These are phyloP conservation scores for Sphaerodactylus townsendi DNA, from an alignment of 2,113 vertebrate genomes.

Conservation along the genomic window DNA sequence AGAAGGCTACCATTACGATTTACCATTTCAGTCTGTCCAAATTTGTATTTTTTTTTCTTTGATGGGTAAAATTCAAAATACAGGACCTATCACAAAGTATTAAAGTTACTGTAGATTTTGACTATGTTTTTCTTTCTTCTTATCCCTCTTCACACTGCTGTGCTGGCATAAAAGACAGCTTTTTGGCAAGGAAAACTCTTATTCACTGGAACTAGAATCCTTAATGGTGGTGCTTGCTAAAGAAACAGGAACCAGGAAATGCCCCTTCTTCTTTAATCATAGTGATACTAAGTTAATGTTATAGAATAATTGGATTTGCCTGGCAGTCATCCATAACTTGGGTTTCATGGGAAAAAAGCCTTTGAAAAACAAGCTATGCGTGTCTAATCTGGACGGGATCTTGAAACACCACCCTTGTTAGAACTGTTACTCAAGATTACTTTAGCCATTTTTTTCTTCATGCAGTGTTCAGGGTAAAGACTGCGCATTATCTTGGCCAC, in stretches of 20 bases:
- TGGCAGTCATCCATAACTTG: constrained; percentile 4
- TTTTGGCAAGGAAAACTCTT: background rate
- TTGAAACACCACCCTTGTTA: background rate
- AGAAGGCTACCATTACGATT: background rate
- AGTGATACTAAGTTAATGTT: background rate
- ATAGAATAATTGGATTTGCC: background rate
- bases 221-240: constrained; percentile 18
- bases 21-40: background rate
- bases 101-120: background rate
- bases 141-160: background rate
- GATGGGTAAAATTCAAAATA: background rate
- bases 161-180: background rate
- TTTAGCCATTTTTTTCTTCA: background rate
- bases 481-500: background rate
- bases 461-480: background rate
- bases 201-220: background rate
- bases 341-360: background rate
- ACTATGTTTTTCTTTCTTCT: background rate
- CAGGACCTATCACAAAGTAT: background rate
- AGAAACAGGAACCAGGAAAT: background rate
- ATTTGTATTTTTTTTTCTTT: background rate
- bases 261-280: constrained; percentile 5
- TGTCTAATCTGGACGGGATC: background rate
- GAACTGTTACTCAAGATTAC: background rate
- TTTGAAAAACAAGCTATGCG: background rate